Evolutionary conservation across 2,888 invertebrate species (phyloP), one percentile per base, ranked within the genome.

Genomic region (Seira ritae): DNA sequence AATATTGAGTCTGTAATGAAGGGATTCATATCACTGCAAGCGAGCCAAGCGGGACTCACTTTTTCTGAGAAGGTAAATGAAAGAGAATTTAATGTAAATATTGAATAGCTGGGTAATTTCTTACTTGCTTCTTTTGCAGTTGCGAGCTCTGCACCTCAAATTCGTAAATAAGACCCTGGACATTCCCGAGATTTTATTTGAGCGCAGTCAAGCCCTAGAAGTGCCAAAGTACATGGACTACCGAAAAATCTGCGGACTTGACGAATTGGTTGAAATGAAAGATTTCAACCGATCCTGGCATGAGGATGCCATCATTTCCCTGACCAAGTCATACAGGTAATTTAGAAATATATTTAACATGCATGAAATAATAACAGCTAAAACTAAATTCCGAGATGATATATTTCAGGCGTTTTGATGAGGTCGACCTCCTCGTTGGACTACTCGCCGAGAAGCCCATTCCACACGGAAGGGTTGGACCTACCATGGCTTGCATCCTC

Each of bases 391-490:
- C n/a, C n/a, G n/a, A n/a, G 8, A 68, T 22, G 23, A 68, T 10
- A 24, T 69, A 84, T 90, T 90, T 60, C 88, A 94, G 94, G 22
- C 91, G 92, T 37, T 95, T 97, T 0, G 94, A 96, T 3, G 97
- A 98, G 90, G 94, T 98, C 37, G 98, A 98, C 90, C 91, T 97
- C 31, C 98, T 97, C 91, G 95, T 96, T 0, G 98, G 97, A 0
- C 96, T 96, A 0, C 90, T 97, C 55, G 95, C 96, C 15, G 98
- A 98, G 90, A 92, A 92, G 10, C 95, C 96, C 0, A 90, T 92
- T 78, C 91, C 92, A 88, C 95, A 93, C 1, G 94, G 95, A 0
- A 93, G 97, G 20, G 92, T 97, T 72, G 97, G 97, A 0, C 96
- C 97, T 0, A 95, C 97, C 0, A 93, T 97, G 75, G 95, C 94